phyloP scores from a whole-genome alignment of 2,113 vertebrate species.

The Periophthalmodon schlosseri region DNA sequence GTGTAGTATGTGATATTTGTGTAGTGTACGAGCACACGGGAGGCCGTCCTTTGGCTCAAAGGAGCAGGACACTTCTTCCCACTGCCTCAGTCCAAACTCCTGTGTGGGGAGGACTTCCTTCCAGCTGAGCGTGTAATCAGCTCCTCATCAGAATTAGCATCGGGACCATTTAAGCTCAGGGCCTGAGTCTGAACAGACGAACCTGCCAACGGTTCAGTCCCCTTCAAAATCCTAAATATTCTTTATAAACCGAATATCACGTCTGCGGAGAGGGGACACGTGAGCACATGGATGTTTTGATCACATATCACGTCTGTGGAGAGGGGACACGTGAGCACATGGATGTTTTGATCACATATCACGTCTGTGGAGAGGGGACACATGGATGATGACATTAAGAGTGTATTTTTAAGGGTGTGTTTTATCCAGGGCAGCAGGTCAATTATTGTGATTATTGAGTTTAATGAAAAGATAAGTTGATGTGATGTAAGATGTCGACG shows the following conservation, averaged over 20 bases:
- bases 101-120: conserved; percentile 65
- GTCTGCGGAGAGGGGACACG: neutral
- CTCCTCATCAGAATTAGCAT: conserved; percentile 67
- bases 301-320: too few relatives aligned
- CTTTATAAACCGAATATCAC: neutral
- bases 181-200: conserved; percentile 24
- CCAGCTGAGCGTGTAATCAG: conserved; percentile 71
- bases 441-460: neutral
- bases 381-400: too few relatives aligned
- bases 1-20: too few relatives aligned
- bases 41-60: neutral
- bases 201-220: conserved; percentile 19
- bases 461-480: neutral
- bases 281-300: neutral
- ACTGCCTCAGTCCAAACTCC: conserved; percentile 16
- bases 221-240: neutral
- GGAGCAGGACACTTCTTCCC: neutral
- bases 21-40: too few relatives aligned
- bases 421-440: neutral
- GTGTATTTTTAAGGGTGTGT: neutral
- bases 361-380: neutral
- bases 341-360: neutral
- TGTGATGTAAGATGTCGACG: neutral
- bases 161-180: conserved; percentile 54
- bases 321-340: too few relatives aligned